Evolutionary conservation across 2,797 vertebrate species (phyloP).

Genomic region (Dicrostonyx torquatus): DNA sequence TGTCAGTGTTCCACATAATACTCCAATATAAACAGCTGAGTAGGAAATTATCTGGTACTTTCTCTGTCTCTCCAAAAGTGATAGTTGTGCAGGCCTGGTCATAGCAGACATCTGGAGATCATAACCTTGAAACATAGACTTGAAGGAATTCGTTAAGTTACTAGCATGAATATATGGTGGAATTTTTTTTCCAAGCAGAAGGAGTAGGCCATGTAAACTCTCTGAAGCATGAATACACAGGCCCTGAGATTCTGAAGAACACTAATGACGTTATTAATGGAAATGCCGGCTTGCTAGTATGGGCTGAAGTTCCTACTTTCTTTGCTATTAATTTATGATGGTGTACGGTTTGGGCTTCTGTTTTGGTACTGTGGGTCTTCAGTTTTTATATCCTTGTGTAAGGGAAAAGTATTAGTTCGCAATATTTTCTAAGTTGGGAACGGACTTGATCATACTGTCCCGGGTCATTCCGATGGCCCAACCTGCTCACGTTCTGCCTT

Average conservation of each 20-base stretch:
- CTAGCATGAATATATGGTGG: too few relatives aligned
- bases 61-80: neutral
- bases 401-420: slow-evolving; percentile 1
- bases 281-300: neutral
- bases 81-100: neutral
- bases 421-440: slow-evolving; percentile 24
- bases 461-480: neutral
- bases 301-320: neutral
- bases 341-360: neutral
- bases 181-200: neutral
- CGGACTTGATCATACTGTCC: neutral
- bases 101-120: neutral
- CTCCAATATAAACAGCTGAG: neutral
- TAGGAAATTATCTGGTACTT: neutral
- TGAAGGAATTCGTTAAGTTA: neutral
- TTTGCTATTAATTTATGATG: neutral
- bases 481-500: neutral
- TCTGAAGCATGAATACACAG: neutral
- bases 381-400: neutral
- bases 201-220: neutral
- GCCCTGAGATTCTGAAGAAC: neutral
- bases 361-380: neutral
- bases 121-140: neutral
- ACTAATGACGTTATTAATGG: neutral
- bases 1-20: neutral